Percentiles rank a stretch among this genome's conserved stretches.
These are phyloP conservation scores for Chymomyza procnemis DNA, from an alignment of 2,888 invertebrate species.

Conservation along the genomic window DNA sequence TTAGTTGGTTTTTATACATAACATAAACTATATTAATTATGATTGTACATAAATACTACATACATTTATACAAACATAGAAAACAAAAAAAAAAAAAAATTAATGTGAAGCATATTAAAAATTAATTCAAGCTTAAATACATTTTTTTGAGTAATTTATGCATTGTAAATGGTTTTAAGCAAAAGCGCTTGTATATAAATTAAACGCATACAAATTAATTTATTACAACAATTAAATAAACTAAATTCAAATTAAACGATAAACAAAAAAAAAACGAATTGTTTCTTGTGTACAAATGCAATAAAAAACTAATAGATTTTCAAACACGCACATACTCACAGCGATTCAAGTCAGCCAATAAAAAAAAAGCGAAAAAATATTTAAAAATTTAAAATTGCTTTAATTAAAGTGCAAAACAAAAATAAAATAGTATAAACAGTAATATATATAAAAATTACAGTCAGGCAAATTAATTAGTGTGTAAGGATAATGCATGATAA, in stretches of 20 bases:
- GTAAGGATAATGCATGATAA: constrained; percentile 63
- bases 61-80: constrained; percentile 1
- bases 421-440: too few relatives aligned
- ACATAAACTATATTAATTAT: constrained; percentile 29
- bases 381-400: neutral
- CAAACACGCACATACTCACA: neutral
- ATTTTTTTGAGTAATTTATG: neutral
- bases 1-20: constrained; percentile 61
- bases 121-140: neutral
- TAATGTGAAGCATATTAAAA: neutral
- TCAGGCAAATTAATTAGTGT: constrained; percentile 63
- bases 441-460: constrained; percentile 2
- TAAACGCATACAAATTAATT: constrained; percentile 19
- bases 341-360: neutral
- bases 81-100: constrained; percentile 9
- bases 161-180: constrained; percentile 24
- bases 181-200: constrained; percentile 33
- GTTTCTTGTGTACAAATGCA: neutral
- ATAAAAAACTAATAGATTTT: constrained; percentile 11
- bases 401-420: neutral
- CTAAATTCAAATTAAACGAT: constrained; percentile 7
- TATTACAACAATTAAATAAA: constrained; percentile 19
- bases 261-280: constrained; percentile 16
- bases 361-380: neutral
- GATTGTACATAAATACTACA: constrained; percentile 10